A percentile compares a stretch with the other conserved stretches of the same genome.
phyloP scores from a whole-genome alignment of 2,888 invertebrate genomes.

The Trichopria drosophilae region DNA sequence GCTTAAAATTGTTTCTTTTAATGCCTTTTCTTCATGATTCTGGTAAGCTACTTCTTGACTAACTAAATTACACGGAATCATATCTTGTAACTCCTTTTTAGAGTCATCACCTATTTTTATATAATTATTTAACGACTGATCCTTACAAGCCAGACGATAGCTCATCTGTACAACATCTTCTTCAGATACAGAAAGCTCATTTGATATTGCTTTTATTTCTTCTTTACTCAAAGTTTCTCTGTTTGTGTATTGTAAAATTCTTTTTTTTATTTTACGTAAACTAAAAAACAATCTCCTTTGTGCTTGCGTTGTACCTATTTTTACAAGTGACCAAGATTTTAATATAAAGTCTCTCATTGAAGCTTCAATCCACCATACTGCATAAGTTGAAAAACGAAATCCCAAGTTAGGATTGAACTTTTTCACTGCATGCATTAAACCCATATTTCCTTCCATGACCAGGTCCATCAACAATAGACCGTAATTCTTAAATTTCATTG shows the following conservation, averaged over 20 bases:
- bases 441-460: constrained; percentile 19
- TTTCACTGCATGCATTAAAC: constrained; percentile 23
- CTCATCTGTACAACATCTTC: constrained; percentile 8
- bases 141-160: constrained; percentile 11
- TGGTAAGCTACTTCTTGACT: constrained; percentile 12
- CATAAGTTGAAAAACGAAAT: constrained; percentile 21
- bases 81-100: constrained; percentile 16
- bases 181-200: constrained; percentile 16
- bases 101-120: constrained; percentile 17
- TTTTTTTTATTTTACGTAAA: constrained; percentile 22
- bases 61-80: constrained; percentile 6
- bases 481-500: constrained; percentile 22
- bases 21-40: constrained; percentile 10
- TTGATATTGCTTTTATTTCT: constrained; percentile 21
- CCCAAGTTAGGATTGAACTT: constrained; percentile 21
- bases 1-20: constrained; percentile 11
- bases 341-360: constrained; percentile 22
- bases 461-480: constrained; percentile 21
- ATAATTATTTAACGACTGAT: constrained; percentile 15
- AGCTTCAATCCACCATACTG: constrained; percentile 23
- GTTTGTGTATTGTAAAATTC: constrained; percentile 23
- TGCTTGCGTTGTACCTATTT: constrained; percentile 20
- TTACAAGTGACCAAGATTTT: constrained; percentile 23
- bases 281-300: constrained; percentile 22
- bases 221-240: constrained; percentile 19